Evolutionary conservation across 2,113 vertebrate genomes (phyloP).

Genomic region (Pelobates fuscus): DNA sequence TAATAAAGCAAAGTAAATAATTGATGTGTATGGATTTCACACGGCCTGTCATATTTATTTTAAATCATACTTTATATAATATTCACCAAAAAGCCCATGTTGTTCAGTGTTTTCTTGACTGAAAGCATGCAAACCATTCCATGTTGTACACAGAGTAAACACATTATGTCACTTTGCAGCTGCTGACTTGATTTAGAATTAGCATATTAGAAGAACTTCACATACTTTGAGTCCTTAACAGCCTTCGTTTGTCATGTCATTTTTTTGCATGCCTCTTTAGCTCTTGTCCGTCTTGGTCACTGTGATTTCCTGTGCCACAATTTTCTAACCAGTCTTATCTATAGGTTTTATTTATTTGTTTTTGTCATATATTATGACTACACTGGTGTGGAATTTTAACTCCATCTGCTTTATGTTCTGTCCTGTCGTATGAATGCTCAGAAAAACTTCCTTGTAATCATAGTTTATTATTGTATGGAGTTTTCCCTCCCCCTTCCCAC

Average conservation of each 20-base stretch:
- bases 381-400: too few species aligned
- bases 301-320: constrained; percentile 1
- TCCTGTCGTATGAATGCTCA: too few species aligned
- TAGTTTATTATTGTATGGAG: too few species aligned
- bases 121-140: background rate
- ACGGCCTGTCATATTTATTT: background rate
- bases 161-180: background rate
- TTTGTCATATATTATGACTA: too few species aligned
- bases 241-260: background rate
- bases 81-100: background rate
- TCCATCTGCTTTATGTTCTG: too few species aligned
- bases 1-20: background rate
- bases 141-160: background rate
- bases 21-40: background rate
- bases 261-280: background rate
- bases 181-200: background rate
- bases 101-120: background rate
- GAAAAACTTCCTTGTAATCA: too few species aligned
- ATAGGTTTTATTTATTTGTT: background rate
- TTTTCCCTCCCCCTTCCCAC: too few species aligned
- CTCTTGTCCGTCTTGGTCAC: background rate
- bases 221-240: background rate
- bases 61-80: background rate
- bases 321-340: constrained; percentile 9
- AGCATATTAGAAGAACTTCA: too few species aligned